phyloP scores from a whole-genome alignment of 2,113 vertebrate genomes.

The Alethe diademata region DNA sequence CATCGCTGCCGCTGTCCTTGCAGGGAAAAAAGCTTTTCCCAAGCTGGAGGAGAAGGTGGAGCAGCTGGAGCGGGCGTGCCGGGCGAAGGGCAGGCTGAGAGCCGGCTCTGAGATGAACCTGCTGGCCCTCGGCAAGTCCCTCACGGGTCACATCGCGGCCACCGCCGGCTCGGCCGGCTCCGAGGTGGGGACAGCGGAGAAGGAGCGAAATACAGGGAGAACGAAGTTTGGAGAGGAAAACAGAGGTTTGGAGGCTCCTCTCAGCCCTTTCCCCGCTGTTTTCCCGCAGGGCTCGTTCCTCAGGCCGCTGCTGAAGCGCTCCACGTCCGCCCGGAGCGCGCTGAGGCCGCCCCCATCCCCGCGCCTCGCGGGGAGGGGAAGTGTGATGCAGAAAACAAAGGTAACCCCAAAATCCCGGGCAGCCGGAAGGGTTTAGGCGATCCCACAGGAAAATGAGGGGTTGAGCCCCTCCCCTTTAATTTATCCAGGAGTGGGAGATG shows the following conservation, averaged over 20 bases:
- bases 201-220: rapidly evolving
- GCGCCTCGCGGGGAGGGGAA: constrained; percentile 55
- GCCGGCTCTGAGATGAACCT: constrained; percentile 83
- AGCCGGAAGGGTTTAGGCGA: rapidly evolving
- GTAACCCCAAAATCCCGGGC: not conserved
- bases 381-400: constrained; percentile 78
- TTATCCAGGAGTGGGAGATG: not conserved
- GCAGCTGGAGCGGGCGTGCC: constrained; percentile 75
- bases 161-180: constrained; percentile 63
- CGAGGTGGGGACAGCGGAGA: constrained; percentile 53
- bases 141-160: constrained; percentile 75
- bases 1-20: not conserved
- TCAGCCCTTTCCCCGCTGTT: rapidly evolving
- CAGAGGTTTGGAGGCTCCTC: no score
- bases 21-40: constrained; percentile 54
- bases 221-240: rapidly evolving
- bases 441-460: rapidly evolving
- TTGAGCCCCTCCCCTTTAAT: not conserved
- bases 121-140: constrained; percentile 50
- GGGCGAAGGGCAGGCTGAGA: constrained; percentile 55
- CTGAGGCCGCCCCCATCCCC: constrained; percentile 69
- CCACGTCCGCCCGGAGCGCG: constrained; percentile 71
- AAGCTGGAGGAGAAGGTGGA: constrained; percentile 69
- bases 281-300: constrained; percentile 69
- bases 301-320: constrained; percentile 76